Base-by-base conservation (phyloP, 2,113 vertebrate species). In the Falco punctatus region DNA sequence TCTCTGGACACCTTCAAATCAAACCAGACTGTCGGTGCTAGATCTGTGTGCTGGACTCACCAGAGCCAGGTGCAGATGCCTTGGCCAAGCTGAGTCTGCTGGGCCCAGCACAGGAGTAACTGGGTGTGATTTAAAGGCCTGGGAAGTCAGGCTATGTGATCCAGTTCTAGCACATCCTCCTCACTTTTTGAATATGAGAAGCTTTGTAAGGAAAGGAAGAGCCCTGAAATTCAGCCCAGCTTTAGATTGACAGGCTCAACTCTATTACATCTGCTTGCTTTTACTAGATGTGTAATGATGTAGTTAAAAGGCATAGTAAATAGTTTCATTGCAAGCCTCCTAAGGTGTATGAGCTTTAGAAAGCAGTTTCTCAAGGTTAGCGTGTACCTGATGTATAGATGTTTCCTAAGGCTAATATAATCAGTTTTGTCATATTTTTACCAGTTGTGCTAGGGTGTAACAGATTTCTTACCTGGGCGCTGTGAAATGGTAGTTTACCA, bases 1-100 rank as follows among this genome's bases (percentile, higher is more conserved):
- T 85, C 61, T 92, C 89, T 89, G 93, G 73, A 90, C 59, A 72
- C 89, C 83, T 81, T 94, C 69, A 91, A 64, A 87, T 40, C 73
- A 90, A 48, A 87, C 33, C 28, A 83, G 49, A 59, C 4, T 21
- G 59, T 8, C 0, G 0, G 33, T 8, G 1, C 54, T 58, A 67
- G n/a, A 13, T 12, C 10, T 17, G 32, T 73, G 20, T 66, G n/a
- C 51, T 83, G 64, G 64, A 33, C 44, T 65, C 40, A 15, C 22
- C 33, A 75, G 52, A 27, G 15, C 40, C 74, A 72, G 58, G 30
- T 1, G 0, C 42, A 52, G 49, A 23, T 86, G 61, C 61, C 15
- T 61, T 42, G 33, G 54, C 35, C 51, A 49, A 64, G 32, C 10
- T 52, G 46, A 82, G 3, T 32, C 42, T 64, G 32, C 59, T 67